Conservation (phyloP, 2,797 vertebrate genomes). For the Pelochelys cantorii region DNA sequence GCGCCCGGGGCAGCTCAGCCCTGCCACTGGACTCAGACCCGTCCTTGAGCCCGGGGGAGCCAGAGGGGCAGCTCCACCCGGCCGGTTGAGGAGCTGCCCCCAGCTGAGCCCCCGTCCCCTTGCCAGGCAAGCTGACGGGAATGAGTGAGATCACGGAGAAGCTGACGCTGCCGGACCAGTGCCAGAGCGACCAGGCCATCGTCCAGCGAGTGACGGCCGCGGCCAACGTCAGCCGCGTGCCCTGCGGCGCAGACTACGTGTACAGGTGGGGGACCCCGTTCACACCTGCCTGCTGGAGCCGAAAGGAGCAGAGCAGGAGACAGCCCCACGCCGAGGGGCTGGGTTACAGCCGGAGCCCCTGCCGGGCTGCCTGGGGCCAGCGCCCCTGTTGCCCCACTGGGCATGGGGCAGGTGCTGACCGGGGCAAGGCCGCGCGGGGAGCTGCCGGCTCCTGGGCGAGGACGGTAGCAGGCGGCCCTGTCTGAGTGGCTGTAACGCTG, state of each 20-base stretch:
- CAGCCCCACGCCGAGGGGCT: not conserved
- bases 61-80: accelerated
- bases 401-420: not conserved
- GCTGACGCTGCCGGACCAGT: slow-evolving; percentile 83
- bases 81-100: not conserved
- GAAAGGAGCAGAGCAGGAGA: not conserved
- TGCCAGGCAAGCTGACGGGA: slow-evolving; percentile 93
- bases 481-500: not conserved
- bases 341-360: not conserved
- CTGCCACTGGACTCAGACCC: not conserved
- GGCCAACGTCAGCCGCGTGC: slow-evolving; percentile 93
- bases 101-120: not conserved
- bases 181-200: slow-evolving; percentile 88
- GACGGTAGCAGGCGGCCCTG: not conserved
- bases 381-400: not conserved
- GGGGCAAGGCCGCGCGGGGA: not conserved
- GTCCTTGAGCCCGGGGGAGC: not conserved
- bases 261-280: slow-evolving; percentile 86
- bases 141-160: slow-evolving; percentile 98
- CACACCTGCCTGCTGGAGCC: not conserved
- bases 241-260: slow-evolving; percentile 92
- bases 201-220: slow-evolving; percentile 90
- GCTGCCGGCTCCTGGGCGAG: not conserved
- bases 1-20: not conserved
- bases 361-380: too few species aligned